A percentile compares a stretch with the other conserved stretches of the same genome.
Evolutionary conservation across 2,888 invertebrate genomes (phyloP).

Genomic region (Drosophila robusta): DNA sequence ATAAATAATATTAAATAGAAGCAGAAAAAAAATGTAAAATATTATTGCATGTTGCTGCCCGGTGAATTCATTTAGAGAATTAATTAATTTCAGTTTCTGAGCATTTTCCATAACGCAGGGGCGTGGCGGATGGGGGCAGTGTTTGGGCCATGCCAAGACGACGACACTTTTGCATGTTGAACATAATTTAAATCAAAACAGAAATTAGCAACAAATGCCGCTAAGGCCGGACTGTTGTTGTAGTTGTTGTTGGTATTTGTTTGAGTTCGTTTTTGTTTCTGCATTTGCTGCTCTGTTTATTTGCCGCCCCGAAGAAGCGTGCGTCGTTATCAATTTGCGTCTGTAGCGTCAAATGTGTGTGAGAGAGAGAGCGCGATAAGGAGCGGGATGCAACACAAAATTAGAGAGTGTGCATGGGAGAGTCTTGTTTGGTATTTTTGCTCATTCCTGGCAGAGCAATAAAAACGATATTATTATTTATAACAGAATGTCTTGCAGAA

Average conservation of each 20-base stretch:
- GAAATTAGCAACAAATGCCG: conserved; percentile 63
- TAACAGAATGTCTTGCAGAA: conserved; percentile 3
- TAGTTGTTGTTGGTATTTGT: neutral
- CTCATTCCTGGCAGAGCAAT: conserved; percentile 15
- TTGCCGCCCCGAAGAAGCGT: conserved; percentile 27
- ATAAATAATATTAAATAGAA: conserved; percentile 62
- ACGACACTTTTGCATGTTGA: conserved; percentile 64
- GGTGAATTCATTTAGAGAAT: conserved; percentile 60
- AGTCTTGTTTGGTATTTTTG: too few relatives aligned
- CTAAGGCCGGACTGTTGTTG: conserved; percentile 3
- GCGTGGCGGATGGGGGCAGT: neutral
- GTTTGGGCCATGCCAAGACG: conserved; percentile 16
- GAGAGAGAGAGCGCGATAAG: conserved; percentile 1
- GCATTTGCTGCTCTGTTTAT: conserved; percentile 68
- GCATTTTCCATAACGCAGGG: conserved; percentile 6
- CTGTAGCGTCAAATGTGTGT: conserved; percentile 6
- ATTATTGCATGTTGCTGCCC: conserved; percentile 46
- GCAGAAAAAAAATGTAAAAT: conserved; percentile 7
- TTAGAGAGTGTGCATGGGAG: too few relatives aligned
- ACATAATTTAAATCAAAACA: conserved; percentile 70
- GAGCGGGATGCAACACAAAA: too few relatives aligned
- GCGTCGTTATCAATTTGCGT: conserved; percentile 60
- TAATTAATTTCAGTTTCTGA: conserved; percentile 58
- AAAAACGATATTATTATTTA: conserved; percentile 27
- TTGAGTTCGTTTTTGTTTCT: conserved; percentile 17